Evolutionary conservation across 2,888 invertebrate species (phyloP), one percentile per base, ranked within the genome.

Genomic region (Leptarthrus brevirostris): DNA sequence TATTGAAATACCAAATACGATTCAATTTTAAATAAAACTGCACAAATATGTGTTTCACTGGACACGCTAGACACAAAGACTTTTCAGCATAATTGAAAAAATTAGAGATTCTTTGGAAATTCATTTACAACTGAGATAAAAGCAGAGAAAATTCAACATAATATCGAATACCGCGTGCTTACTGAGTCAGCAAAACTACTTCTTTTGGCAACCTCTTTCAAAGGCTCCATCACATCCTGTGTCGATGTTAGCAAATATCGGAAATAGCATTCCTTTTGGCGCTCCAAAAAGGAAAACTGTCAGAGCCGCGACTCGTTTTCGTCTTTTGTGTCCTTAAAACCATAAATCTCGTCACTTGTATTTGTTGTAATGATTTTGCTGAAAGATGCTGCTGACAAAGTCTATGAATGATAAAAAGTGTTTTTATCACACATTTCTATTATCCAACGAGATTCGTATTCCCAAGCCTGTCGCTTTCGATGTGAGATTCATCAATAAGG

Each of bases 351-450:
- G 18, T 8, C 52, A 20, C 52, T 52, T 12, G n/a, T 20, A 16
- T 16, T 52, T 36, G 40, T 3, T 20, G 20, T 61, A 61, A 61
- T 66, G 66, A 66, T 47, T 66, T 44, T 26, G 66, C 8, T 47
- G 49, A 26, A 44, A 14, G 66, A 22, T n/a, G n/a, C 26, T 18
- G 14, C 16, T 47, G 26, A 49, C 44, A 47, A 30, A 61, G 14
- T 5, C 40, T 36, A 18, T 20, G 52, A 56, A 56, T 30, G 56
- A 47, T 47, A 66, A 66, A 53, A 66, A 44, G 16, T 47, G 49
- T 66, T 66, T 64, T 66, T 26, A 49, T 49, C 66, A 44, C 66
- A 66, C 66, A 66, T 66, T 66, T 66, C 47, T 66, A 66, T 66
- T 66, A 66, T 49, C 49, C 24, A 10, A 10, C 22, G 16, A 47